These are phyloP conservation scores for Clunio marinus DNA, from an alignment of 2,888 invertebrate genomes.

Conservation along the genomic window DNA sequence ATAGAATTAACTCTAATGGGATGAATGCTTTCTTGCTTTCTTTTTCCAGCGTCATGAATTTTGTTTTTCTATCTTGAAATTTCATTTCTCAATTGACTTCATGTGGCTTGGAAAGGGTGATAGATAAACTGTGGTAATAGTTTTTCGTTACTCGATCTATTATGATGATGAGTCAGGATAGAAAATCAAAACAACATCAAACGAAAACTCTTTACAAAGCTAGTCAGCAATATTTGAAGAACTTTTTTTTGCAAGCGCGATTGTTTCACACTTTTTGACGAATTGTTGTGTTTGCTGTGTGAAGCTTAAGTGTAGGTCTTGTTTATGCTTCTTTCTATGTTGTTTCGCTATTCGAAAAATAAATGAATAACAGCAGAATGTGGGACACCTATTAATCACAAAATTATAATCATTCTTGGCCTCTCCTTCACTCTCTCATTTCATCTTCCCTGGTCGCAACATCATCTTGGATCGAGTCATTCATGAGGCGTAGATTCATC, in stretches of 20 bases:
- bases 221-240: no score
- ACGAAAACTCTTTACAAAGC: background rate
- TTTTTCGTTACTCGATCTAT: no score
- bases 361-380: constrained; percentile 3
- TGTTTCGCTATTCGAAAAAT: background rate
- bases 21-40: background rate
- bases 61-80: background rate
- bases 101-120: no score
- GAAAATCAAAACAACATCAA: no score
- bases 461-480: constrained; percentile 3
- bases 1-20: constrained; percentile 13
- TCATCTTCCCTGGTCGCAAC: constrained; percentile 30
- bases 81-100: no score
- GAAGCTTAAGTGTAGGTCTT: background rate
- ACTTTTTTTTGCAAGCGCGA: no score
- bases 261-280: constrained; percentile 17
- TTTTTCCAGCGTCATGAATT: background rate
- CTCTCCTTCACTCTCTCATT: no score
- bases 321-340: background rate
- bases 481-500: background rate
- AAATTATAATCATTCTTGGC: constrained; percentile 37
- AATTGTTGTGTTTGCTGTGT: background rate
- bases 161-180: no score
- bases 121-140: no score
- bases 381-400: constrained; percentile 37